Percentiles rank a stretch among this genome's conserved stretches.
Conservation (phyloP, 2,113 vertebrate species). For the Setophaga kirtlandii region DNA sequence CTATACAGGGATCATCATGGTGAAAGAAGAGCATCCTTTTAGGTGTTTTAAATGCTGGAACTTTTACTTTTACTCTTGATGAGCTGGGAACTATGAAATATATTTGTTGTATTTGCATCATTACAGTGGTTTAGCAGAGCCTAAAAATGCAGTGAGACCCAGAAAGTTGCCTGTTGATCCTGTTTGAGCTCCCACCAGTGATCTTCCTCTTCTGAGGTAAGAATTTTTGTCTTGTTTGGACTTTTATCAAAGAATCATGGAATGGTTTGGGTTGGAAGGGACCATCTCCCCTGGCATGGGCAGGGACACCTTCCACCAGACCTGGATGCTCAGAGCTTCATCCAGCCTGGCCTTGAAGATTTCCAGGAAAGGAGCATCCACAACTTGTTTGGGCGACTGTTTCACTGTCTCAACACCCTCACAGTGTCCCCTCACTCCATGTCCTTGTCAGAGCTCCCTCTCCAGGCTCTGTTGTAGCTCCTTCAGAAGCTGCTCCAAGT, state of each 20-base stretch:
- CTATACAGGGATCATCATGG: neutral
- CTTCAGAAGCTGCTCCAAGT: neutral
- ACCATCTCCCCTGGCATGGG: neutral
- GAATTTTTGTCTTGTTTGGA: neutral
- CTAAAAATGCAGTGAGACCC: neutral
- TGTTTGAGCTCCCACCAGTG: accelerated
- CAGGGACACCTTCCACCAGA: neutral
- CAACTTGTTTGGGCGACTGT: neutral
- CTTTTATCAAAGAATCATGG: neutral
- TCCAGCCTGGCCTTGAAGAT: neutral
- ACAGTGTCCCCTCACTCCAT: too few species aligned
- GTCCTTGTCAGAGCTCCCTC: neutral
- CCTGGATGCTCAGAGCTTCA: neutral
- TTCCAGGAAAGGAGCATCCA: neutral
- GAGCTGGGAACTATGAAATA: neutral
- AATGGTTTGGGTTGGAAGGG: neutral
- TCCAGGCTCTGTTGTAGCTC: neutral
- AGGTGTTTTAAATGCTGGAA: neutral
- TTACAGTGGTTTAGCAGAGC: neutral
- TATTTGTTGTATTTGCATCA: neutral
- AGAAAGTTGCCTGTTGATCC: neutral
- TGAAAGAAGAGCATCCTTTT: neutral
- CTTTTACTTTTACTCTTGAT: neutral
- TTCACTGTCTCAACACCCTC: neutral
- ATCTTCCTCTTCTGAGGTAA: neutral